Evolutionary conservation across 2,888 invertebrate species (phyloP), one percentile per base, ranked within the genome.

Genomic region (Idaea dimidiata): DNA sequence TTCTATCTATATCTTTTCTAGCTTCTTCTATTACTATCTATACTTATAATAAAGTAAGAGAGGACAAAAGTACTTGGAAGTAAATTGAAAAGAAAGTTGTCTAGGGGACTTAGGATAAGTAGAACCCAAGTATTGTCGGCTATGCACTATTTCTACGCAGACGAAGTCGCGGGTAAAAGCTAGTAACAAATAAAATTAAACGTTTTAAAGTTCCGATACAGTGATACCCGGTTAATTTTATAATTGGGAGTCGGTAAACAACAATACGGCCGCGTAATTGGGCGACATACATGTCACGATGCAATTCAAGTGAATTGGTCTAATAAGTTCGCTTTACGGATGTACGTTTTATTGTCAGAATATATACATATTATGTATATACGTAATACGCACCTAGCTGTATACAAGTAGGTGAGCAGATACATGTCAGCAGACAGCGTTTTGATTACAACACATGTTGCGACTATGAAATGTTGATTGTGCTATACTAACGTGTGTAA

Each of bases 371-470:
- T 66, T 64, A 58, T 56, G n/a, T 56, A 17, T 6, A 57, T 24
- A 57, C 53, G 61, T 58, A 58, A 63, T 60, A 59, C 62, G 59
- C 71, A 68, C 72, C 69, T 72, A 66, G 66, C 66, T 68, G 67
- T 62, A 57, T 69, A 70, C 62, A 62, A 62, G 65, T 64, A 18
- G 56, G 65, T 66, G 62, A 59, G 56, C 16, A 17, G 17, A 17
- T 43, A 16, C 65, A 59, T 69, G 66, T 69, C 68, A 7, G 17
- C 56, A 6, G 14, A 17, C 17, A 56, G 63, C 65, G 70, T 74
- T 71, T 72, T 72, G 69, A 75, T 73, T 74, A 71, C 71, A 71
- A 69, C 67, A 71, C 65, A 67, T 69, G 67, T 64, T 64, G 63
- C 60, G 65, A 67, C 67, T 65, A 66, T 67, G 61, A 66, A 66